Conservation (phyloP, 2,797 vertebrate genomes). For the Danio kyathit region DNA sequence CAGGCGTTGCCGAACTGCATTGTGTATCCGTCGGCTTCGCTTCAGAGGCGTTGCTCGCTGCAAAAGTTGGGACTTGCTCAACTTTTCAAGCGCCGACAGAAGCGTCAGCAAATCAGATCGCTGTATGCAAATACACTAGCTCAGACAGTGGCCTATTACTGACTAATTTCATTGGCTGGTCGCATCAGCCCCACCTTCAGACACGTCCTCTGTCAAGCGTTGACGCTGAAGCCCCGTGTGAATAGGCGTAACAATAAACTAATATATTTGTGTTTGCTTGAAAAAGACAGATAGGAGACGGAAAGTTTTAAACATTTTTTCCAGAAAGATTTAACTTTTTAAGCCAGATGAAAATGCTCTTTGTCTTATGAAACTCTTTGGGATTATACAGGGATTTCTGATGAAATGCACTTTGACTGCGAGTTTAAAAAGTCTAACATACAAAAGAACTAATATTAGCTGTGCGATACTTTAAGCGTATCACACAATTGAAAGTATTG, state of each 20-base stretch:
- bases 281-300: not conserved
- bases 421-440: conserved; percentile 45
- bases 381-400: conserved; percentile 69
- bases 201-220: too few species aligned
- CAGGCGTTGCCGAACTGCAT: too few species aligned
- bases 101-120: too few species aligned
- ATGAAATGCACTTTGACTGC: conserved; percentile 74
- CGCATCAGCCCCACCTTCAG: too few species aligned
- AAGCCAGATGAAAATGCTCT: conserved; percentile 10
- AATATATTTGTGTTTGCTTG: conserved; percentile 29
- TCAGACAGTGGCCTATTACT: too few species aligned
- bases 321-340: conserved; percentile 24
- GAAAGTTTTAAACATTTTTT: not conserved
- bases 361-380: conserved; percentile 49
- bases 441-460: conserved; percentile 35
- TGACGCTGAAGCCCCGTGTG: too few species aligned
- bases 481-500: conserved; percentile 34
- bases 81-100: too few species aligned
- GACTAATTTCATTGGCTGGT: too few species aligned
- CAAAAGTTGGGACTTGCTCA: too few species aligned
- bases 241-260: not conserved
- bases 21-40: too few species aligned
- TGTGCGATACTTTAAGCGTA: conserved; percentile 24
- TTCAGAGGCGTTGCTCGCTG: too few species aligned
- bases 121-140: too few species aligned